Base-by-base conservation (phyloP, 2,113 vertebrate genomes). In the Bufo gargarizans region DNA sequence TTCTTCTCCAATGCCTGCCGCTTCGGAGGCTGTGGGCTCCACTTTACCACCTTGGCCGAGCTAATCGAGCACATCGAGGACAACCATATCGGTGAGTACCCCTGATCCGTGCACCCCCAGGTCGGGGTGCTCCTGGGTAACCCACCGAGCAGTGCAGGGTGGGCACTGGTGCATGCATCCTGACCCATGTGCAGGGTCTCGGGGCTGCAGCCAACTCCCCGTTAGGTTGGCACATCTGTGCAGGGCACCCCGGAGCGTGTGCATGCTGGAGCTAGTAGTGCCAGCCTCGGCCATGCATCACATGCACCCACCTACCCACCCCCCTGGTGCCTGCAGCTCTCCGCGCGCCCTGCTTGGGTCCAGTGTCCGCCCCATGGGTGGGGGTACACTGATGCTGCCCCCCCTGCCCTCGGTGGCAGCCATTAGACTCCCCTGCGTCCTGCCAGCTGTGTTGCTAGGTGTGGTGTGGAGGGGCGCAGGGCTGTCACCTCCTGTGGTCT, bases 61-160 rank as follows among this genome's bases (percentile, higher is more conserved):
- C 97, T 98, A 89, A 98, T 98, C 92, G 96, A 96, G 91, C 97
- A 98, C 95, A 98, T 98, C 92, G 97, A 98, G 92, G 97, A 97
- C 91, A 97, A 93, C 94, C 97, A 98, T 93, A 98, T 98, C 94
- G 97, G 97, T 98, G 93, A 95, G 95, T 65, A 14, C 43, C 69
- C 86, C 63, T 6, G 20, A 20, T 61, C 13, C 2, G 43, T 61
- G 59, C 78, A 81, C 80, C 59, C 80, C 82, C 49, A 67, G 55
- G 4, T 49, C 20, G 17, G 82, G 61, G 61, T 65, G 20, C 61
- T 47, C 33, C 56, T 58, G 56, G 7, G 11, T 58, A 53, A 53
- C 53, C 53, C 9, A 53, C 53, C 9, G 56, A 58, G 8, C 56
- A 13, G 56, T 58, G 56, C 56, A 58, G 56, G 11, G 33, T 33